Evolutionary conservation across 2,888 invertebrate genomes (phyloP).

Genomic region (Brenthis daphne): DNA sequence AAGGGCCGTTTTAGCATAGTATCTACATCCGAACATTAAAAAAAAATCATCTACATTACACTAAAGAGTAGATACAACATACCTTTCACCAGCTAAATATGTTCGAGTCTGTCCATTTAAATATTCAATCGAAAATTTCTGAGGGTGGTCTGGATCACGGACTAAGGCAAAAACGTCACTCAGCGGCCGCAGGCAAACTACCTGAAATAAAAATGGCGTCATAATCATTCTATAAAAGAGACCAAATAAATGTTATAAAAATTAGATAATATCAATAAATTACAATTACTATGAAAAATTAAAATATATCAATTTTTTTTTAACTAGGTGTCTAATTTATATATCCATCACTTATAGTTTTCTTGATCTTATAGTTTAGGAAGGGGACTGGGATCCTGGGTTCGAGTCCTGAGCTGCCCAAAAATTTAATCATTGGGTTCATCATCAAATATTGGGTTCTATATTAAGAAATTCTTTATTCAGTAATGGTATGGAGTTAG

Average conservation of each 20-base stretch:
- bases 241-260: constrained; percentile 5
- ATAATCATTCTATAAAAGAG: background rate
- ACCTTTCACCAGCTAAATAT: constrained; percentile 96
- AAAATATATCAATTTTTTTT: too few species aligned
- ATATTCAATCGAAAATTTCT: constrained; percentile 96
- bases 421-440: too few species aligned
- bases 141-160: constrained; percentile 94
- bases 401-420: too few species aligned
- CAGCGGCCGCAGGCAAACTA: constrained; percentile 90
- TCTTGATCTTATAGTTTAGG: too few species aligned
- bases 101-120: constrained; percentile 93
- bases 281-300: too few species aligned
- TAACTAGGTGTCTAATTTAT: too few species aligned
- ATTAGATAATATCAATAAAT: background rate
- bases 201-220: constrained; percentile 49
- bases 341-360: too few species aligned
- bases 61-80: constrained; percentile 31
- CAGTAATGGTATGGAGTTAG: too few species aligned
- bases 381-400: too few species aligned
- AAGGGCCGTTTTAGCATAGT: background rate
- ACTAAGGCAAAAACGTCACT: constrained; percentile 95
- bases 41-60: background rate
- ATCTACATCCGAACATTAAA: background rate
- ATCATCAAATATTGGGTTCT: too few species aligned
- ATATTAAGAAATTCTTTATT: too few species aligned